Percentiles rank a stretch among this genome's conserved stretches.
Conservation (phyloP, 1,140 invertebrate genomes). For the Pseudachorutes palmiensis region DNA sequence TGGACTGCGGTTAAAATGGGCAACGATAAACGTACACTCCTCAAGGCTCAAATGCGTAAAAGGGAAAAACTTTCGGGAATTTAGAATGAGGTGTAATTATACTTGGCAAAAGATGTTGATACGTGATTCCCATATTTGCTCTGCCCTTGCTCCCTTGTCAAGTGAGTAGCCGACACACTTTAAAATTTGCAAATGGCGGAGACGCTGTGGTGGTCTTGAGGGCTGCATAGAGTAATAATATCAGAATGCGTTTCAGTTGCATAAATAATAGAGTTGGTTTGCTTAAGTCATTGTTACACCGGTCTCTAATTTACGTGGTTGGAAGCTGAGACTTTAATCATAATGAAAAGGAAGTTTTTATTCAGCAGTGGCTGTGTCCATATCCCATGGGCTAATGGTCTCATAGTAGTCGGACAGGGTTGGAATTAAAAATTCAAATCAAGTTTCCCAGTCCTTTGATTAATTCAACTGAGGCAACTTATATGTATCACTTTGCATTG, state of each 20-base stretch:
- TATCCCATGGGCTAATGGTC: not conserved
- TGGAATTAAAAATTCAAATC: slow-evolving; percentile 6
- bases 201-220: too few relatives aligned
- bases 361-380: not conserved
- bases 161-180: too few relatives aligned
- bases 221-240: too few relatives aligned
- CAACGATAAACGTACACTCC: not conserved
- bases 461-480: not conserved
- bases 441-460: not conserved
- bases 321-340: not conserved
- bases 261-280: too few relatives aligned
- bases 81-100: too few relatives aligned
- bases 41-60: not conserved
- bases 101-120: too few relatives aligned
- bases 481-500: not conserved
- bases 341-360: not conserved
- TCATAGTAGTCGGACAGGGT: not conserved
- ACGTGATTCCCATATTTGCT: too few relatives aligned
- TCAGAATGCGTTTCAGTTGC: not conserved
- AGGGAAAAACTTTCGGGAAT: not conserved
- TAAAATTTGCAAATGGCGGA: too few relatives aligned
- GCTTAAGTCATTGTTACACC: too few relatives aligned
- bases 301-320: not conserved
- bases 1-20: too few relatives aligned
- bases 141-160: too few relatives aligned